Percentiles rank a stretch among this genome's conserved stretches.
phyloP scores from a whole-genome alignment of 2,888 invertebrate species.

The Eueremaeus valkanovi region DNA sequence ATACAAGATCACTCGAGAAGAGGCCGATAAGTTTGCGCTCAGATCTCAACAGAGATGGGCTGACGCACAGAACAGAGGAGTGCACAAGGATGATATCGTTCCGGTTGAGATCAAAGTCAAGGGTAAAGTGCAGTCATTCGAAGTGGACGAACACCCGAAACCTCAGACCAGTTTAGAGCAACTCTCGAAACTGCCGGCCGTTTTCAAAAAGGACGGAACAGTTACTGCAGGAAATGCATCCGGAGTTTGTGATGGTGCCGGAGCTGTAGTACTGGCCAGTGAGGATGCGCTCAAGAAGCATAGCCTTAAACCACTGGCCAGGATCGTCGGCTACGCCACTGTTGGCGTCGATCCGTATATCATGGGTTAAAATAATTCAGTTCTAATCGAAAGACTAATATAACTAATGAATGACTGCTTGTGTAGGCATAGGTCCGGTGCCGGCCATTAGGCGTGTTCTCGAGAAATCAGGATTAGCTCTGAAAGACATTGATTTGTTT shows the following conservation, averaged over 20 bases:
- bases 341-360: slow-evolving; percentile 95
- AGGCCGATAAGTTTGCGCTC: slow-evolving; percentile 78
- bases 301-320: slow-evolving; percentile 80
- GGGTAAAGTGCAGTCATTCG: slow-evolving; percentile 67
- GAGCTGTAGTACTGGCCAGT: slow-evolving; percentile 80
- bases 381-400: not conserved
- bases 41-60: slow-evolving; percentile 84
- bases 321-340: slow-evolving; percentile 83
- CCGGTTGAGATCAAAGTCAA: slow-evolving; percentile 73
- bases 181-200: slow-evolving; percentile 75
- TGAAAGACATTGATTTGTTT: slow-evolving; percentile 84
- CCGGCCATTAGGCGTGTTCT: slow-evolving; percentile 84
- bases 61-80: slow-evolving; percentile 77
- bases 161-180: slow-evolving; percentile 80
- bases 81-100: slow-evolving; percentile 82
- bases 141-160: slow-evolving; percentile 87
- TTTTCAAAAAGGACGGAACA: slow-evolving; percentile 90
- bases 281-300: slow-evolving; percentile 79
- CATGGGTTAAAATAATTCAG: slow-evolving; percentile 66
- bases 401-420: too few species aligned
- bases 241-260: slow-evolving; percentile 98
- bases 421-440: slow-evolving; percentile 80
- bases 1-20: slow-evolving; percentile 71
- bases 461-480: slow-evolving; percentile 67
- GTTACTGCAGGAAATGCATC: slow-evolving; percentile 79